These are phyloP conservation scores for Ennomos quercinarius DNA, from an alignment of 2,888 invertebrate genomes.

Conservation along the genomic window DNA sequence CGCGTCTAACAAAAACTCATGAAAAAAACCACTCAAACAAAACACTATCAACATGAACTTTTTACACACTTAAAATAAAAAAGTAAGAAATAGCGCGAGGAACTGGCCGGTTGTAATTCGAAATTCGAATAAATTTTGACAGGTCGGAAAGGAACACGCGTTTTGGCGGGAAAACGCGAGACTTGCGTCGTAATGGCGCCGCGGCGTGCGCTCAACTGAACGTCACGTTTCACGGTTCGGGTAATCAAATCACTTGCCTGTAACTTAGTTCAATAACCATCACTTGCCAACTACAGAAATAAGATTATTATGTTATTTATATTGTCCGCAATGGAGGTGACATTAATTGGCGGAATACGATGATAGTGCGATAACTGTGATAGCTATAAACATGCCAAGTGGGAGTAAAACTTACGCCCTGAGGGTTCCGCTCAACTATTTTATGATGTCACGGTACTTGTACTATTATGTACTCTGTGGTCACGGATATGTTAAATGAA, in stretches of 20 bases:
- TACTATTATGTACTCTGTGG: no score
- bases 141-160: conserved; percentile 56
- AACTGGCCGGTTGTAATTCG: conserved; percentile 33
- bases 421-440: no score
- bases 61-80: conserved; percentile 22
- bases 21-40: conserved; percentile 31
- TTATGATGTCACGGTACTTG: no score
- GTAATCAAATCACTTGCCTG: conserved; percentile 33
- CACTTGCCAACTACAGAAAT: conserved; percentile 12
- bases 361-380: no score
- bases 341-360: no score
- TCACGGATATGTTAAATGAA: no score
- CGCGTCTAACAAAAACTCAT: conserved; percentile 42
- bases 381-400: no score
- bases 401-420: no score
- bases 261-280: conserved; percentile 30
- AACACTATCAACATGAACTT: conserved; percentile 28
- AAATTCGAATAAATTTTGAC: conserved; percentile 46
- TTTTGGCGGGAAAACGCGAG: conserved; percentile 66
- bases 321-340: no score
- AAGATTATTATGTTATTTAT: no score
- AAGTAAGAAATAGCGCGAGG: conserved; percentile 33
- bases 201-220: conserved; percentile 69
- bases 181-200: conserved; percentile 52
- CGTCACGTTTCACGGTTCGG: conserved; percentile 34